phyloP scores from a whole-genome alignment of 2,113 vertebrate genomes.

The Orthonyx spaldingii region DNA sequence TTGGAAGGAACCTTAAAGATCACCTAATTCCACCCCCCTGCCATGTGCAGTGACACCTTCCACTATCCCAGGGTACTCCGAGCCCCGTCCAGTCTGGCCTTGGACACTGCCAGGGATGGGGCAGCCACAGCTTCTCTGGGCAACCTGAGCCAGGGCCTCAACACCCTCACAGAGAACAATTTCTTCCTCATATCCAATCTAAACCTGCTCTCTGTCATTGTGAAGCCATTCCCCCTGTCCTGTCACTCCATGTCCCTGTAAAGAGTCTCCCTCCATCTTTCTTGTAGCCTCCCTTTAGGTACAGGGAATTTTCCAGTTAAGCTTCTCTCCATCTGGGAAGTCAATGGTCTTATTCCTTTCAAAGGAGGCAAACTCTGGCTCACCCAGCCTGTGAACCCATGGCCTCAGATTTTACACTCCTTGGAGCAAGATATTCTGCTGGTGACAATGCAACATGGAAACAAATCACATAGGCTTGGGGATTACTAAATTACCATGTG shows the following conservation, averaged over 20 bases:
- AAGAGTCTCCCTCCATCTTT: neutral
- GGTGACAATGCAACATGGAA: neutral
- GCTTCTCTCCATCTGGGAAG: neutral
- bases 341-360: neutral
- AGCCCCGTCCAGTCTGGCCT: neutral
- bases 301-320: neutral
- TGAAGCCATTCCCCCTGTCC: neutral
- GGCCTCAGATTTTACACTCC: neutral
- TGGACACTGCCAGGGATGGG: rapidly evolving
- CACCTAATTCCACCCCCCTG: too few relatives aligned
- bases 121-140: neutral
- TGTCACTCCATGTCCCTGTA: neutral
- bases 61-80: neutral
- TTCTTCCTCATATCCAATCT: neutral
- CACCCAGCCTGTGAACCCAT: neutral
- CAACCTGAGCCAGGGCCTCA: neutral
- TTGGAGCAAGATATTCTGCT: neutral
- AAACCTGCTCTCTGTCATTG: rapidly evolving
- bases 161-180: rapidly evolving
- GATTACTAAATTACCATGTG: neutral
- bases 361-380: neutral
- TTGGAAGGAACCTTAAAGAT: neutral
- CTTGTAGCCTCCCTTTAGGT: neutral
- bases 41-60: neutral
- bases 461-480: neutral